Conservation (phyloP, 2,888 invertebrate species). For the Aleiodes leptofemur region DNA sequence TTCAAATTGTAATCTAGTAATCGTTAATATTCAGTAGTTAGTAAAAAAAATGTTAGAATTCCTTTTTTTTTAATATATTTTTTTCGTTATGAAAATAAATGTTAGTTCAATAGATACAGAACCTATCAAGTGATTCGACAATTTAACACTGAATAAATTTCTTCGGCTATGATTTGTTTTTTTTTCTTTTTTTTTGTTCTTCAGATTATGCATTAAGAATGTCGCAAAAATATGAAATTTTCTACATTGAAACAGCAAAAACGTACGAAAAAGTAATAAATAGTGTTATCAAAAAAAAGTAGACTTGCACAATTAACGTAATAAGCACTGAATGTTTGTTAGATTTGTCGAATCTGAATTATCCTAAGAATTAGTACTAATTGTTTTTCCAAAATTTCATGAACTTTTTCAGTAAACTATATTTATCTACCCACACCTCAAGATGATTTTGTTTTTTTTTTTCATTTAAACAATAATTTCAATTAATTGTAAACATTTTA, state of each 20-base stretch:
- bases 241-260: neutral
- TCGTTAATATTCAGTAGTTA: conserved; percentile 22
- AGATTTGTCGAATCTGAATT: neutral
- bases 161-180: neutral
- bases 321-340: too few relatives aligned
- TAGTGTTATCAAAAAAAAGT: neutral
- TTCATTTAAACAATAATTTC: conserved; percentile 19
- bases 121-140: neutral
- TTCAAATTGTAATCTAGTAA: conserved; percentile 44
- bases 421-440: conserved; percentile 28
- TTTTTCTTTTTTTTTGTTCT: neutral
- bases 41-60: conserved; percentile 3
- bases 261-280: conserved; percentile 1
- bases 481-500: conserved; percentile 5
- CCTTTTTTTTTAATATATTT: neutral
- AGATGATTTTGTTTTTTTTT: neutral
- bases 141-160: neutral
- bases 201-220: neutral
- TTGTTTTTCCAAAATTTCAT: neutral
- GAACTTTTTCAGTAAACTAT: neutral
- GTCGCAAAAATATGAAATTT: neutral
- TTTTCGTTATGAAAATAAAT: neutral
- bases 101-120: conserved; percentile 11
- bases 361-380: conserved; percentile 8
- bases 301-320: too few relatives aligned